These are phyloP conservation scores for Heliconius congener DNA, from an alignment of 1,140 invertebrate species.

Conservation along the genomic window DNA sequence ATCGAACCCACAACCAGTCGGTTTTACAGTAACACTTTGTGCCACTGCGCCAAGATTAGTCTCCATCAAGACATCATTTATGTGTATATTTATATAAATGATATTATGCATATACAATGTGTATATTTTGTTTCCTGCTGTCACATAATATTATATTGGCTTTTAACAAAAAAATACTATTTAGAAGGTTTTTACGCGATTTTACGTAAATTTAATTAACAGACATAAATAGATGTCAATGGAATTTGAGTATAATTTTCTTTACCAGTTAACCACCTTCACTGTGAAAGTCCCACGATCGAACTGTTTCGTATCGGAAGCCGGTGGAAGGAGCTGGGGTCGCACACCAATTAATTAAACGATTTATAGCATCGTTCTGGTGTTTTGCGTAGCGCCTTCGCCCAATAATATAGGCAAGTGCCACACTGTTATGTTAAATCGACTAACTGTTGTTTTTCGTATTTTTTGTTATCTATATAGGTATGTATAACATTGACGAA, in stretches of 20 bases:
- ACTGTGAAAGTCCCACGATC: constrained; percentile 38
- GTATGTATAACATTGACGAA: too few relatives aligned
- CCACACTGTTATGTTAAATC: not conserved
- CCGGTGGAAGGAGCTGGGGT: constrained; percentile 43
- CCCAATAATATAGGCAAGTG: not conserved
- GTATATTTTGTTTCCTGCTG: too few relatives aligned
- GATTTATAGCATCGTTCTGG: constrained; percentile 55
- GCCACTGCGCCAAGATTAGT: too few relatives aligned
- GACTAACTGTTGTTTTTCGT: too few relatives aligned
- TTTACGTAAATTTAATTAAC: not conserved
- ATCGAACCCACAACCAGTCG: too few relatives aligned
- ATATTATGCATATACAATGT: too few relatives aligned
- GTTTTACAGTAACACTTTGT: too few relatives aligned
- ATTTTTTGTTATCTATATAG: too few relatives aligned
- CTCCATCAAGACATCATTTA: not conserved
- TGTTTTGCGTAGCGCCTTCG: constrained; percentile 44
- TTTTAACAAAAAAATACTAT: too few relatives aligned
- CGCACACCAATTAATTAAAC: constrained; percentile 57
- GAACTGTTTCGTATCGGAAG: constrained; percentile 45
- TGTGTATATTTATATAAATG: too few relatives aligned
- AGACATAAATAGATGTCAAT: not conserved
- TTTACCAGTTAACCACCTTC: constrained; percentile 16
- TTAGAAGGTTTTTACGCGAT: not conserved
- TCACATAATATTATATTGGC: too few relatives aligned
- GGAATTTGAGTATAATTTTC: not conserved